Percentiles rank a stretch among this genome's conserved stretches.
Evolutionary conservation across 2,888 invertebrate species (phyloP).

Genomic region (Neria commutata): DNA sequence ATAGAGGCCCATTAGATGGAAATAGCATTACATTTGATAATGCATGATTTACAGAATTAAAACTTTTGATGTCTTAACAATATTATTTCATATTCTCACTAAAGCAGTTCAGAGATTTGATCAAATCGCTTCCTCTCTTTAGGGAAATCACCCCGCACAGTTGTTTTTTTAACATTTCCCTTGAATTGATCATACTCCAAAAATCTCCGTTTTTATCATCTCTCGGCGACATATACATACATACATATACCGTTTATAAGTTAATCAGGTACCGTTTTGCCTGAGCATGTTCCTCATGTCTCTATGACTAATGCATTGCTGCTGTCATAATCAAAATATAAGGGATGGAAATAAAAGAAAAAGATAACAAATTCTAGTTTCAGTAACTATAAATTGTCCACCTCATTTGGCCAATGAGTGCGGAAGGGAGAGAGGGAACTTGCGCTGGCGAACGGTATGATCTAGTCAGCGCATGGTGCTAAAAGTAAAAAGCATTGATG

Average conservation of each 20-base stretch:
- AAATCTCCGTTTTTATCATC: neutral
- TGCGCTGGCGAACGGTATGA: neutral
- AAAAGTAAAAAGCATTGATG: neutral
- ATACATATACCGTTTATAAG: no score
- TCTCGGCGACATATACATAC: neutral
- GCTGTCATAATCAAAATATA: neutral
- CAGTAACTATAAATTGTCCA: slow-evolving; percentile 17
- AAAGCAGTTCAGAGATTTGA: no score
- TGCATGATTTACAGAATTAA: no score
- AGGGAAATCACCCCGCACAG: no score
- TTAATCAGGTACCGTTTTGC: neutral
- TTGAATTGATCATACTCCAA: neutral
- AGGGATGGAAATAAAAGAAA: slow-evolving; percentile 2
- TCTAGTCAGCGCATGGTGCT: no score
- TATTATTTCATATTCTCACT: no score
- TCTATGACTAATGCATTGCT: no score
- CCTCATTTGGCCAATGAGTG: slow-evolving; percentile 12
- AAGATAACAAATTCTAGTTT: slow-evolving; percentile 2
- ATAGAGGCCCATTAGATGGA: no score
- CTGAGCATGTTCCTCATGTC: neutral
- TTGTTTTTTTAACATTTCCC: neutral
- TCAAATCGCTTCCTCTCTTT: no score
- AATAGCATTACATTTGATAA: no score
- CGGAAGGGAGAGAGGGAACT: neutral
- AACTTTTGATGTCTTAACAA: no score